Conservation (phyloP, 2,113 vertebrate species). For the Channa argus region DNA sequence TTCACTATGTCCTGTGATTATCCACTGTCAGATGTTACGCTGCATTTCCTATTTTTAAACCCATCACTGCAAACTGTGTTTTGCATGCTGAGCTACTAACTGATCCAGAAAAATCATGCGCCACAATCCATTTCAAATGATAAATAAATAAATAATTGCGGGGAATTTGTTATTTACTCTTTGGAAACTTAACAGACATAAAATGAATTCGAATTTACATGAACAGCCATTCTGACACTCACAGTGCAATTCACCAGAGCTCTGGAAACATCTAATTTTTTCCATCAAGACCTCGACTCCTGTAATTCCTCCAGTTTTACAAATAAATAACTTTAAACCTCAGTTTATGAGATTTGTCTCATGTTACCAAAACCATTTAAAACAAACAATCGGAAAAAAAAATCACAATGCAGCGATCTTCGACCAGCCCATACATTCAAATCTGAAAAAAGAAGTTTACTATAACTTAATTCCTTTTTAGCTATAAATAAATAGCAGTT, state of each 20-base stretch:
- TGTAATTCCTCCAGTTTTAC: background rate
- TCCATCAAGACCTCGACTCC: background rate
- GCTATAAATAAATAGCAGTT: conserved; percentile 21
- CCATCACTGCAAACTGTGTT: background rate
- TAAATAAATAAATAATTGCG: background rate
- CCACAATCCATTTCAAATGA: background rate
- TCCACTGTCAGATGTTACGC: background rate
- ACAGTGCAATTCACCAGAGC: background rate
- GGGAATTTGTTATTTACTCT: background rate
- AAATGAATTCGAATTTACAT: background rate
- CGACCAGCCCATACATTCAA: background rate
- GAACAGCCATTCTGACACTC: background rate
- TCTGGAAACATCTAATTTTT: conserved; percentile 29
- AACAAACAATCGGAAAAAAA: background rate
- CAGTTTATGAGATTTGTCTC: background rate
- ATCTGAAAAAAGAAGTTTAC: background rate
- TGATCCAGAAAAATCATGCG: background rate
- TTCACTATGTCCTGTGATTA: background rate
- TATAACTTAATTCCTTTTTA: background rate
- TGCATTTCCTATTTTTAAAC: conserved; percentile 18
- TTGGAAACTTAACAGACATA: background rate
- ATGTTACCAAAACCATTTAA: background rate
- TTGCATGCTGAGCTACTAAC: background rate
- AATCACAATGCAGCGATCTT: background rate
- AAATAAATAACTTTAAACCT: background rate